Base-by-base conservation (phyloP, 2,888 invertebrate genomes). In the Amiota mariae region DNA sequence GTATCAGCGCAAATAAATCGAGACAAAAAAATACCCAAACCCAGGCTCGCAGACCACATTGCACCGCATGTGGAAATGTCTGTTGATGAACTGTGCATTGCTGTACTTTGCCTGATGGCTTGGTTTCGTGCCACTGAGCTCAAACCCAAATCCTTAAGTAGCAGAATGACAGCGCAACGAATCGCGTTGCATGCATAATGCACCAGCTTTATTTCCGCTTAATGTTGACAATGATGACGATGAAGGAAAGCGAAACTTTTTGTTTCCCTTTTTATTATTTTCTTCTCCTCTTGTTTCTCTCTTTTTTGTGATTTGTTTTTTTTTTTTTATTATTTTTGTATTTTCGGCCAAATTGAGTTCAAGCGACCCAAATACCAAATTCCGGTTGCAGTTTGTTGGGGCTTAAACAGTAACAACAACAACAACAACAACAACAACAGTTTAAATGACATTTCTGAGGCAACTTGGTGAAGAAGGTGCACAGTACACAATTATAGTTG, bases 191-290 rank as follows among this genome's bases (percentile, higher is more conserved):
- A 48, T 66, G 66, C 66, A 66, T 66, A 66, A 66, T 48, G 66
- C 66, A 66, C 66, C 66, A 20, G 66, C 66, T 66, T 59, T 66
- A 66, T 66, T 66, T 66, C 66, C 66, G 66, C 20, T 66, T 66
- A 66, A 49, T 48, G 66, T 13, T 36, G 61, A 59, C 48, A 24
- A 36, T 36, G 63, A 63, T 12, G 36, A 9, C 11, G 20, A n/a
- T 10, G 59, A 63, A 63, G 64, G 46, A 77, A 77, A 75, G 77
- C 73, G 77, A 77, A 77, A 73, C 75, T 77, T 75, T 66, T 47
- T 46, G 15, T 64, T 64, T 46, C 8, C 8, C 36, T 36, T 36
- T 36, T n/a, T n/a, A n/a, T n/a, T 36, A 36, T 36, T 36, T 36
- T 36, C 3, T 36, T 36, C 36, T 36, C 36, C 36, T 36, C 36